Conservation (phyloP, 2,888 invertebrate genomes). For the Phyto melanocephala region DNA sequence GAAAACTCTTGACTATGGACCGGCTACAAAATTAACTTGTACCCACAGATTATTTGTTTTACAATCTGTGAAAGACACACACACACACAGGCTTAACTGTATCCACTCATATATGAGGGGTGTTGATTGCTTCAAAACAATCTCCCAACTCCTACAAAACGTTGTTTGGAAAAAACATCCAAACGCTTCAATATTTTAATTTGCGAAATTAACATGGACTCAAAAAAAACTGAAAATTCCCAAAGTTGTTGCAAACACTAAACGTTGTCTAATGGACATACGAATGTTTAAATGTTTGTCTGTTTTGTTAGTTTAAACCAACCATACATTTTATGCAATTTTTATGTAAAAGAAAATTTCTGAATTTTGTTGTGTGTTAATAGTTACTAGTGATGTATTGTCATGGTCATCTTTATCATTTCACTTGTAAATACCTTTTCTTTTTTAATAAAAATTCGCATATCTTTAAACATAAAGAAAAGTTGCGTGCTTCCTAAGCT, state of each 20-base stretch:
- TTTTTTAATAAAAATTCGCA: constrained; percentile 5
- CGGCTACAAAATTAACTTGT: constrained; percentile 47
- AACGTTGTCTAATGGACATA: background rate
- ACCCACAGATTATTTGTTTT: background rate
- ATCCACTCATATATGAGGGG: constrained; percentile 20
- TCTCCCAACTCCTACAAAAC: constrained; percentile 14
- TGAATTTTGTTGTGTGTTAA: background rate
- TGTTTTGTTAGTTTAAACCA: background rate
- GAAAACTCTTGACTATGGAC: constrained; percentile 16
- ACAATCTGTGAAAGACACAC: background rate
- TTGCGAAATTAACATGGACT: constrained; percentile 2
- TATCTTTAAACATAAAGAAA: constrained; percentile 33
- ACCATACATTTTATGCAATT: constrained; percentile 12
- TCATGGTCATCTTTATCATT: constrained; percentile 33
- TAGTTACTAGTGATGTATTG: background rate
- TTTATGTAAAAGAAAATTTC: background rate
- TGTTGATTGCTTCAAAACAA: constrained; percentile 45
- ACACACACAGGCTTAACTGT: background rate
- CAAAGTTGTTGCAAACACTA: background rate
- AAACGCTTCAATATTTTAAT: constrained; percentile 35
- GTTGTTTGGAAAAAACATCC: constrained; percentile 29
- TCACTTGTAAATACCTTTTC: background rate
- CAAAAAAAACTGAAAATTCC: constrained; percentile 20
- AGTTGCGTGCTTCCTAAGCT: constrained; percentile 44
- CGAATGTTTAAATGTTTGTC: background rate